Base-by-base conservation (phyloP, 2,113 vertebrate species). In the Bucco capensis region DNA sequence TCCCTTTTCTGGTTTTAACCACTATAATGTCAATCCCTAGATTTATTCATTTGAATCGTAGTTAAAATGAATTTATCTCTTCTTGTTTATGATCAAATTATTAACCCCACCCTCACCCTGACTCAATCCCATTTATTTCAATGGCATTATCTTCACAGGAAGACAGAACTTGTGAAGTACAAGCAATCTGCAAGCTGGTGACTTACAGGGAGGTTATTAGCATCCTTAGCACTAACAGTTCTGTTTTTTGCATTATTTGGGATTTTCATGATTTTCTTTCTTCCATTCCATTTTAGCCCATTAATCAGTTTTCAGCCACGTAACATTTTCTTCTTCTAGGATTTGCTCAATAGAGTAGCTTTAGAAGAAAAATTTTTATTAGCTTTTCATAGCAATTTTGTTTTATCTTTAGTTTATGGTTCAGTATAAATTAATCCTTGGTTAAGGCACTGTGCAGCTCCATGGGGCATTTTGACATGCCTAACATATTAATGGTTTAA, bases 301-400 rank as follows among this genome's bases (percentile, higher is more conserved):
- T 86, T 88, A 91, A 92, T 81, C 50, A 71, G 31, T 83, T 67
- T 95, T 84, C 46, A 87, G 31, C 51, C 3, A 0, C 53, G 19
- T 16, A 92, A 83, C 6, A 19, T 50, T 76, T 94, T 96, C 84
- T 96, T 73, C 80, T 90, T 90, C 83, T 89, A 96, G 89, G 76
- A 92, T 97, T 69, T 49, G 4, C 53, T 84, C 35, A 44, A 94
- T 90, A 77, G 74, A 73, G 25, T 67, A 81, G 72, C 72, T 89
- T 91, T 77, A 47, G 85, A 90, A 86, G 70, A 47, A 38, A 16
- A 16, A 11, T 50, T 75, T 86, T 61, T 90, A 86, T 88, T 88
- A 94, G 22, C 49, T 40, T 94, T 93, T 94, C 93, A 92, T 30
- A 90, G 74, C n/a, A 94, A 73, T 94, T 89, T 88, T 94, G 38